phyloP scores from a whole-genome alignment of 2,888 invertebrate genomes.

The Platerodrilus igneus region DNA sequence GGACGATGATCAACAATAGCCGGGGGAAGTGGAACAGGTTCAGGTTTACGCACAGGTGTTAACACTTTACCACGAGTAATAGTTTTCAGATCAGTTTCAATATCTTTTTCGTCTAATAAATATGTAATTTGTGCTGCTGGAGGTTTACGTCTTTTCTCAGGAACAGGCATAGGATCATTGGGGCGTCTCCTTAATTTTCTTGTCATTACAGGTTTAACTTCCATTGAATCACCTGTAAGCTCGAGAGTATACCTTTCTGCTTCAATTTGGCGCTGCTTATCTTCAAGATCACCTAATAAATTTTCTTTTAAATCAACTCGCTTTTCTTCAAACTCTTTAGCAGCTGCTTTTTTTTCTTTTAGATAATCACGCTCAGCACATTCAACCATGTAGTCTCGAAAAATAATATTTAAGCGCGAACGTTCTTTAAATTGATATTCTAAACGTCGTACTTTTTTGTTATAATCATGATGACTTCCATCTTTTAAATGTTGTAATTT shows the following conservation, averaged over 20 bases:
- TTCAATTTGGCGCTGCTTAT: constrained; percentile 85
- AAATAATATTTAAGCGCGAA: constrained; percentile 69
- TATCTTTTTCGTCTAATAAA: constrained; percentile 82
- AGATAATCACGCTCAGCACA: constrained; percentile 84
- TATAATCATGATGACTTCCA: constrained; percentile 80
- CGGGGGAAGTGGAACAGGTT: too few relatives aligned
- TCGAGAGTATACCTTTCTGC: constrained; percentile 83
- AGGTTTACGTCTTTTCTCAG: constrained; percentile 81
- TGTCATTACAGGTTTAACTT: constrained; percentile 94
- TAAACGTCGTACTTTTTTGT: constrained; percentile 73
- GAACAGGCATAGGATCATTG: constrained; percentile 88
- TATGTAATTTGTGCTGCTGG: constrained; percentile 83
- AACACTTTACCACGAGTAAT: constrained; percentile 61
- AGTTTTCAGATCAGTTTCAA: constrained; percentile 78
- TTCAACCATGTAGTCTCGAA: constrained; percentile 76
- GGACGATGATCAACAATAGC: too few relatives aligned
- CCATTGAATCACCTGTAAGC: constrained; percentile 81
- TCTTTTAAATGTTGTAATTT: constrained; percentile 86
- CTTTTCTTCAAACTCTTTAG: constrained; percentile 92
- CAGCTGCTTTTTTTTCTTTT: constrained; percentile 82
- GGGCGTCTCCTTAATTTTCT: constrained; percentile 87
- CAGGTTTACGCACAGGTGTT: constrained; percentile 54
- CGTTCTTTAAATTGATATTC: constrained; percentile 80
- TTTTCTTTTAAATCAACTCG: constrained; percentile 87
- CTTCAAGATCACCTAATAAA: constrained; percentile 85